Evolutionary conservation across 2,888 invertebrate genomes (phyloP), one percentile per base, ranked within the genome.

Genomic region (Trilocha varians): DNA sequence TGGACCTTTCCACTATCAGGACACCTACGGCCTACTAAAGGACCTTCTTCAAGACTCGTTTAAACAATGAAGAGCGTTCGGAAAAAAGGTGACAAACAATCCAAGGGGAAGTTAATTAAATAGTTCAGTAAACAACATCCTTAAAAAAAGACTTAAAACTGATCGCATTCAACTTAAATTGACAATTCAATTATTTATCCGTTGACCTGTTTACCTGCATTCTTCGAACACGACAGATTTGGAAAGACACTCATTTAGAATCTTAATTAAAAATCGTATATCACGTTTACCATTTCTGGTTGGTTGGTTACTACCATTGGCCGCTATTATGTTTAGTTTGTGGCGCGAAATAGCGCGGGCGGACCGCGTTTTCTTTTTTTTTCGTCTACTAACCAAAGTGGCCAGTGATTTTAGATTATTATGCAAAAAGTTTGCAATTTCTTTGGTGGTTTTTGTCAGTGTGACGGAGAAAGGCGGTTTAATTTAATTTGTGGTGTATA

Each of bases 111-210:
- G n/a, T n/a, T n/a, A n/a, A n/a, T n/a, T n/a, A n/a, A n/a, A n/a
- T n/a, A n/a, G n/a, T n/a, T n/a, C n/a, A n/a, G n/a, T n/a, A n/a
- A n/a, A n/a, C n/a, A n/a, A n/a, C n/a, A n/a, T n/a, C n/a, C n/a
- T n/a, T n/a, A n/a, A n/a, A n/a, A n/a, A n/a, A n/a, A n/a, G n/a
- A n/a, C n/a, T n/a, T 18, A 11, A 37, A 5, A 18, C 16, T 34
- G 17, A 13, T 35, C 32, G 33, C 18, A 41, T 42, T 35, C 1
- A 47, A 39, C 50, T 50, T 47, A 60, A 63, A 65, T 61, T 46
- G 57, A 54, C 49, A 48, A 50, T 53, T 58, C 63, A 63, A 73
- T 78, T 70, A 78, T 68, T 73, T 70, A 77, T 75, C 74, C 72
- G 70, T 68, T 70, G 74, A 65, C 72, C 77, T 57, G 62, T 53